Evolutionary conservation across 1,140 invertebrate genomes (phyloP).

Genomic region (Drosophila ohnishii): DNA sequence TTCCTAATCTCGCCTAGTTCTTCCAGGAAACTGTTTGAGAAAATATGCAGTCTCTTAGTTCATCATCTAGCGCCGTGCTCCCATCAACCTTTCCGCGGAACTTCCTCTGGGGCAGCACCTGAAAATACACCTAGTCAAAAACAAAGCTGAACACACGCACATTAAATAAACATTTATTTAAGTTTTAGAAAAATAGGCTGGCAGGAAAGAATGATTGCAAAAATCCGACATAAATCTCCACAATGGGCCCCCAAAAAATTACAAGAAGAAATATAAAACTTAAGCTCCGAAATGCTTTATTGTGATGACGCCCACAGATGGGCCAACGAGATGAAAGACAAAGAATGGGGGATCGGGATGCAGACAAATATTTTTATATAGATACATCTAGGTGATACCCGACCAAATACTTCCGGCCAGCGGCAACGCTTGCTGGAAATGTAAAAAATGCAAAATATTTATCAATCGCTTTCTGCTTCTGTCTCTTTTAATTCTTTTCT

Average conservation of each 20-base stretch:
- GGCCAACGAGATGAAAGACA: slow-evolving; percentile 56
- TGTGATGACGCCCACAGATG: slow-evolving; percentile 67
- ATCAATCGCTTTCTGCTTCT: slow-evolving; percentile 10
- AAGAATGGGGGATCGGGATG: not conserved
- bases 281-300: slow-evolving; percentile 74
- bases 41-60: slow-evolving; percentile 14
- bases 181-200: slow-evolving; percentile 31
- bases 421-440: slow-evolving; percentile 29
- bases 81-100: slow-evolving; percentile 32
- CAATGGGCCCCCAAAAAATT: slow-evolving; percentile 46
- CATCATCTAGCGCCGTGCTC: slow-evolving; percentile 5
- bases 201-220: slow-evolving; percentile 72
- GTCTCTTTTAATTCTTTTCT: slow-evolving; percentile 26
- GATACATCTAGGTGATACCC: slow-evolving; percentile 57
- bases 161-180: slow-evolving; percentile 76
- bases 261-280: slow-evolving; percentile 56
- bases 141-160: slow-evolving; percentile 31
- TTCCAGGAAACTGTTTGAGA: slow-evolving; percentile 14
- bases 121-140: slow-evolving; percentile 52
- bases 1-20: not conserved
- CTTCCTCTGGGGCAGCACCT: slow-evolving; percentile 60
- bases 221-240: slow-evolving; percentile 76
- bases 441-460: slow-evolving; percentile 60
- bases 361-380: slow-evolving; percentile 31
- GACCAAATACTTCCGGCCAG: slow-evolving; percentile 68